Base-by-base conservation (phyloP, 2,797 vertebrate species). In the Acanthurus tractus region DNA sequence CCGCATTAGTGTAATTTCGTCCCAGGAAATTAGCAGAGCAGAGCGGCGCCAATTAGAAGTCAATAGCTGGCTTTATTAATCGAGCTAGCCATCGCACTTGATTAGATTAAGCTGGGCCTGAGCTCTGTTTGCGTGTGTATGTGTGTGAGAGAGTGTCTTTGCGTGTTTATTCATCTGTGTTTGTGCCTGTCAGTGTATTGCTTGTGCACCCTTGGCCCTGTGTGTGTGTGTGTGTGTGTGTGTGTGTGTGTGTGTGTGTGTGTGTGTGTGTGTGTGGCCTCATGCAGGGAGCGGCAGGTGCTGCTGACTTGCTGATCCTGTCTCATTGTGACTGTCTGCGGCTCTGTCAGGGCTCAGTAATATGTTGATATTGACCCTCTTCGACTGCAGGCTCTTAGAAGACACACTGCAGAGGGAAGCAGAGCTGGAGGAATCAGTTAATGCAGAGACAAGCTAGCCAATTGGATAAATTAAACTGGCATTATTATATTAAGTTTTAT, bases 41-140 rank as follows among this genome's bases (percentile, higher is more conserved):
- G 94, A 96, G 93, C 93, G 95, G 95, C 95, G 95, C 95, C 95
- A 96, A 96, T 96, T 95, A 96, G 93, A 94, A 95, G 95, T 96
- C 95, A 96, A 96, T 96, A 96, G 94, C 94, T 93, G 92, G 95
- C 95, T 95, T 96, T 96, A 96, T 96, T 96, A 96, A 96, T 96
- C 94, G 93, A 95, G 95, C 93, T 95, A 94, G 95, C 94, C 94
- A 95, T 96, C 93, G 86, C 93, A 95, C 92, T 95, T 94, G 94
- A 96, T 96, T 96, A 94, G 93, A 96, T 95, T 96, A 95, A 91
- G 90, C 90, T 74, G 86, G 79, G 83, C 63, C 81, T 86, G 88
- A 91, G 87, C 76, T 82, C 77, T 85, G 86, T 66, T 66, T 87
- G 81, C 85, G 82, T 79, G 83, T 79, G 54, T 67, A 72, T 76